phyloP scores from a whole-genome alignment of 2,113 vertebrate species.

The Ophiodon elongatus region DNA sequence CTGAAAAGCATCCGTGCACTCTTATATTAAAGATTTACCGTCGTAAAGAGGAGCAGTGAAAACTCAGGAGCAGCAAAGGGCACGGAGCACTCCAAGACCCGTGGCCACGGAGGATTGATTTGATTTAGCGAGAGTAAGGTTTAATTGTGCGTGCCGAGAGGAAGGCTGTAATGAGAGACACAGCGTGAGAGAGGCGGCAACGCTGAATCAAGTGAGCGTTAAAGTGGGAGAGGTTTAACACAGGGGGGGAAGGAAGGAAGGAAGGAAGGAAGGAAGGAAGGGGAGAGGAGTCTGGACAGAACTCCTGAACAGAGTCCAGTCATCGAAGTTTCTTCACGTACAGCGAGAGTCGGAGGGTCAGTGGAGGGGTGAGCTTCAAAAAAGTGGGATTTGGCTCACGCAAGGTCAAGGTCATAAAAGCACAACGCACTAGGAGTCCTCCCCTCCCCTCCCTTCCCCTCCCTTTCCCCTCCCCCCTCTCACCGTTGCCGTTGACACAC shows the following conservation, averaged over 20 bases:
- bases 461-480: constrained; percentile 52
- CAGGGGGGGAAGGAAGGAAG: not conserved
- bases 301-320: constrained; percentile 29
- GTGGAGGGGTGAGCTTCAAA: constrained; percentile 43
- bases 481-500: constrained; percentile 92
- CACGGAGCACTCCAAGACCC: constrained; percentile 30
- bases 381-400: constrained; percentile 24
- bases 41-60: constrained; percentile 61
- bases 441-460: rapidly evolving
- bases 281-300: constrained; percentile 22
- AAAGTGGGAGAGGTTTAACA: constrained; percentile 47
- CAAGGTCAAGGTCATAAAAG: constrained; percentile 21
- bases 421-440: too few relatives aligned
- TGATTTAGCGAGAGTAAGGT: constrained; percentile 65
- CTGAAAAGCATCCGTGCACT: not conserved
- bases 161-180: constrained; percentile 54
- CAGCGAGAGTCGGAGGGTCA: constrained; percentile 1
- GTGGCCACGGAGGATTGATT: constrained; percentile 46
- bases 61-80: constrained; percentile 57
- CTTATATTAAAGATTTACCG: constrained; percentile 47
- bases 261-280: not conserved
- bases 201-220: constrained; percentile 39
- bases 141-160: constrained; percentile 69
- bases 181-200: constrained; percentile 25
- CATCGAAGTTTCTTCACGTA: constrained; percentile 31